These are phyloP conservation scores for Diceros bicornis DNA, from an alignment of 2,797 vertebrate species.

Conservation along the genomic window DNA sequence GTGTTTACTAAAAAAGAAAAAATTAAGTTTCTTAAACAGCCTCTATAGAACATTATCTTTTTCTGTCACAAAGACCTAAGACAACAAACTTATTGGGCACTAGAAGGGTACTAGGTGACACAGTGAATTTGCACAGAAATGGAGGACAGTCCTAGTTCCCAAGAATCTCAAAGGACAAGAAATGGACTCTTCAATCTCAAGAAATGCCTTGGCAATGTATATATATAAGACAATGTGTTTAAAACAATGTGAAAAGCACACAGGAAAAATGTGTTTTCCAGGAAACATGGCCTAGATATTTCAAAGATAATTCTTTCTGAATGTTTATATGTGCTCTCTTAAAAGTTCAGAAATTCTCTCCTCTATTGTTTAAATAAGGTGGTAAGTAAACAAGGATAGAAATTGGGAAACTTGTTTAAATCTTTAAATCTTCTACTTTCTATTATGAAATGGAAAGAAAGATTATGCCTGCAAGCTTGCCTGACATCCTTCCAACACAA, in stretches of 20 bases:
- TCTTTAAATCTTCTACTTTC: conserved; percentile 37
- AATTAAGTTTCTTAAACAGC: neutral
- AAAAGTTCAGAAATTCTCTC: conserved; percentile 59
- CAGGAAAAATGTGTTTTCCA: conserved; percentile 31
- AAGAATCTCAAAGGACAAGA: neutral
- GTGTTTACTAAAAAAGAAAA: neutral
- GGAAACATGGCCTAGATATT: conserved; percentile 46
- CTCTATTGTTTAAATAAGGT: conserved; percentile 62
- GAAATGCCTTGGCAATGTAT: conserved; percentile 17
- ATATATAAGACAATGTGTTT: neutral
- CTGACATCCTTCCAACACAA: neutral
- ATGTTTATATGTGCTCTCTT: conserved; percentile 1
- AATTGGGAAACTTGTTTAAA: conserved; percentile 53
- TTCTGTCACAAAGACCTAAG: conserved; percentile 49
- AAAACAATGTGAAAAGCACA: conserved; percentile 53
- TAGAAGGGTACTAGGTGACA: neutral
- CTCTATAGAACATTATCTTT: neutral
- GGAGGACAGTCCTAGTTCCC: neutral
- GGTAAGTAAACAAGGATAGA: conserved; percentile 54
- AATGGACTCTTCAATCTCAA: neutral
- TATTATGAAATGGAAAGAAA: conserved; percentile 44
- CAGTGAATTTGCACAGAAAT: neutral
- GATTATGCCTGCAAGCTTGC: neutral
- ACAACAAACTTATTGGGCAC: neutral
- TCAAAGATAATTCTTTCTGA: conserved; percentile 63